These are phyloP conservation scores for Mesorhabditis belari DNA, from an alignment of 2,888 invertebrate species.

Conservation along the genomic window DNA sequence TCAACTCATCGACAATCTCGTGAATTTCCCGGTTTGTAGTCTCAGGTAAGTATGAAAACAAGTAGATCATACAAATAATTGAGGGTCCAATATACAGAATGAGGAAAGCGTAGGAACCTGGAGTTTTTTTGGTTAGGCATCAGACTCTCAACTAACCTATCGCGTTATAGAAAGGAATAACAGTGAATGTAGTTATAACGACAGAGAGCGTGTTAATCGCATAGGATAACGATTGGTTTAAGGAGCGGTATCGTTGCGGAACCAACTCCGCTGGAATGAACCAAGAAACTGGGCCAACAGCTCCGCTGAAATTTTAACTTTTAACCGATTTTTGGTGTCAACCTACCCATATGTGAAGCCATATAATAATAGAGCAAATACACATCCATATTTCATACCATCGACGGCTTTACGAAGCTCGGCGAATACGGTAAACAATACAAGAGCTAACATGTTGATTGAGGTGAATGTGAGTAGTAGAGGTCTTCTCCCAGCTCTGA, in stretches of 20 bases:
- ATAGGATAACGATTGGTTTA: constrained; percentile 33
- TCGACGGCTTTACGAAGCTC: constrained; percentile 17
- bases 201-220: constrained; percentile 36
- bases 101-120: constrained; percentile 17
- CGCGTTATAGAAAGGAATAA: constrained; percentile 27
- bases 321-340: neutral
- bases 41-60: constrained; percentile 31
- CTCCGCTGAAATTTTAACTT: constrained; percentile 14
- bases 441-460: constrained; percentile 18
- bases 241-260: constrained; percentile 36
- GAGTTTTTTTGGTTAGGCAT: neutral
- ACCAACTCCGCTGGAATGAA: constrained; percentile 40
- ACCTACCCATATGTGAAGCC: constrained; percentile 36
- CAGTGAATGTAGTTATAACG: constrained; percentile 29
- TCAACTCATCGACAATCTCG: constrained; percentile 35
- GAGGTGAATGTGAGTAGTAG: constrained; percentile 30
- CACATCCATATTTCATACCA: constrained; percentile 29
- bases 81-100: constrained; percentile 34
- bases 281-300: constrained; percentile 42
- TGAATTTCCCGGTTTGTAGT: constrained; percentile 40
- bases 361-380: constrained; percentile 24
- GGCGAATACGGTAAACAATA: constrained; percentile 27
- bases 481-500: constrained; percentile 28
- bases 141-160: constrained; percentile 7
- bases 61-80: constrained; percentile 16